phyloP scores from a whole-genome alignment of 2,888 invertebrate species.

The Ophion ellenae region DNA sequence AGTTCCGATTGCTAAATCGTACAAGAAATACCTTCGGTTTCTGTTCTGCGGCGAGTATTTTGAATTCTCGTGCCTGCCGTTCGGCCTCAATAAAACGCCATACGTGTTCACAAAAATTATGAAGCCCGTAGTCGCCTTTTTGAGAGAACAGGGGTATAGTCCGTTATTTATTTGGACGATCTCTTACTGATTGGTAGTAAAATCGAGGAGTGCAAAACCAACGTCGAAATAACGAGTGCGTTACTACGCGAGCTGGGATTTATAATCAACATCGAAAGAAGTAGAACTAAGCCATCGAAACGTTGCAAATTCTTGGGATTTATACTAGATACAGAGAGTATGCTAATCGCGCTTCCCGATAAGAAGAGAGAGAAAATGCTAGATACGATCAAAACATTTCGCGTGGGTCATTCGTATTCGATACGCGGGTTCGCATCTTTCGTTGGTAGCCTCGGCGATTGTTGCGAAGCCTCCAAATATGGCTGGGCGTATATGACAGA shows the following conservation, averaged over 20 bases:
- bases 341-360: constrained; percentile 28
- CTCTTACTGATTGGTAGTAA: constrained; percentile 31
- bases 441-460: constrained; percentile 18
- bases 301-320: not conserved
- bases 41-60: constrained; percentile 21
- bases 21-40: constrained; percentile 43
- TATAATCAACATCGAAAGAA: constrained; percentile 23
- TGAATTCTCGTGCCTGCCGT: constrained; percentile 43
- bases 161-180: constrained; percentile 42
- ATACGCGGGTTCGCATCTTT: constrained; percentile 31
- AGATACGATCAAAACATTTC: constrained; percentile 17
- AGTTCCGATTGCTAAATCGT: constrained; percentile 17
- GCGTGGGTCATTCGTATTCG: not conserved
- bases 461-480: constrained; percentile 43
- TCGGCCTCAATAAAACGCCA: constrained; percentile 26
- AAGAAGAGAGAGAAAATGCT: constrained; percentile 31
- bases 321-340: constrained; percentile 32
- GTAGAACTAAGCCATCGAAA: not conserved
- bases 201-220: constrained; percentile 17
- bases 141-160: constrained; percentile 25
- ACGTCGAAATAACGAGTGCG: constrained; percentile 11
- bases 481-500: constrained; percentile 25
- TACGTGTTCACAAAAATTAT: constrained; percentile 42
- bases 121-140: constrained; percentile 26
- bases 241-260: constrained; percentile 37